phyloP scores from a whole-genome alignment of 2,888 invertebrate species.

The Macrosoma leucophasiata region DNA sequence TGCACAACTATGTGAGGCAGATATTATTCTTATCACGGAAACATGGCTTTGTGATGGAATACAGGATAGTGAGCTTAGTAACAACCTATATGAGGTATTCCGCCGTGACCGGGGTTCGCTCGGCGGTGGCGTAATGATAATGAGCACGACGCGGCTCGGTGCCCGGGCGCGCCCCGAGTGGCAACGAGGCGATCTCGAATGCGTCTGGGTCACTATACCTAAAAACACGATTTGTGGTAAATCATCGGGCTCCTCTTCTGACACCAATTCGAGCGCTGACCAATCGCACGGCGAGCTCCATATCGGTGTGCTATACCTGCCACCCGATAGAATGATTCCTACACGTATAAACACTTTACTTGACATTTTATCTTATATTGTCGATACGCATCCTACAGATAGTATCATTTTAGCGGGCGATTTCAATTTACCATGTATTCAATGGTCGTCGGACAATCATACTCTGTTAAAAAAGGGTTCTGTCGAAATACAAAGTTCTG shows the following conservation, averaged over 20 bases:
- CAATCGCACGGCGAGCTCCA: slow-evolving; percentile 1
- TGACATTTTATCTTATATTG: slow-evolving; percentile 1
- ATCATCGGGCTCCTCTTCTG: not conserved
- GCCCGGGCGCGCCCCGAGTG: too few relatives aligned
- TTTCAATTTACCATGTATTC: slow-evolving; percentile 17
- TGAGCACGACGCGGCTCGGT: too few relatives aligned
- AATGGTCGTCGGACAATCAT: slow-evolving; percentile 10
- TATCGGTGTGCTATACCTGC: slow-evolving; percentile 1
- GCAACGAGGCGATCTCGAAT: too few relatives aligned
- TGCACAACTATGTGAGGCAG: not conserved
- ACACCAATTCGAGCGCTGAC: not conserved
- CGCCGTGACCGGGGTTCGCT: too few relatives aligned
- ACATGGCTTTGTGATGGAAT: too few relatives aligned
- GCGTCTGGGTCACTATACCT: slow-evolving; percentile 1
- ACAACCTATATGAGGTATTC: too few relatives aligned
- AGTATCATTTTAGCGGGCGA: slow-evolving; percentile 17
- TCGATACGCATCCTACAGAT: slow-evolving; percentile 9
- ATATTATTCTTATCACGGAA: slow-evolving; percentile 1
- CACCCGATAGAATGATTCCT: slow-evolving; percentile 1
- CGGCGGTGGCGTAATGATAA: too few relatives aligned
- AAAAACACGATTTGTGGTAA: not conserved
- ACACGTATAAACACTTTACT: not conserved
- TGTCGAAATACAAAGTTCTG: slow-evolving; percentile 6
- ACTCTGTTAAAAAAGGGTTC: slow-evolving; percentile 8
- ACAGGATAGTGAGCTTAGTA: too few relatives aligned